Evolutionary conservation across 92 coral and sea anemone genomes (phyloP).

Genomic region (Anthopleura xanthogrammica): DNA sequence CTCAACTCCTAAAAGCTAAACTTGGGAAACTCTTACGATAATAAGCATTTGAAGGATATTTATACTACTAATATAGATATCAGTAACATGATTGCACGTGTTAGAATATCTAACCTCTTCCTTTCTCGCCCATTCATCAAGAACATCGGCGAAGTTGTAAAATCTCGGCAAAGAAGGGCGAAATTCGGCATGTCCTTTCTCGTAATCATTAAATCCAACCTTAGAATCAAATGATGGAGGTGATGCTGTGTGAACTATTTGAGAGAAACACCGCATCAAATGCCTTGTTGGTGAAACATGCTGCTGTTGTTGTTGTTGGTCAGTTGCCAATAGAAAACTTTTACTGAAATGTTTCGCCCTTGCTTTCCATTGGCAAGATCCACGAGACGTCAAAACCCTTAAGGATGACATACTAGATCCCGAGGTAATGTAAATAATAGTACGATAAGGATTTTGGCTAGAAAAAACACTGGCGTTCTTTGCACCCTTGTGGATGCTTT

Average conservation of each 20-base stretch:
- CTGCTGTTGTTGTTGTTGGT: neutral
- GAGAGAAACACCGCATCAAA: conserved; percentile 1
- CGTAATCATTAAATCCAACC: conserved; percentile 73
- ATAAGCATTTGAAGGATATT: neutral
- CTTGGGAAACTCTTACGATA: neutral
- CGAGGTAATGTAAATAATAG: neutral
- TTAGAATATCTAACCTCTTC: conserved; percentile 47
- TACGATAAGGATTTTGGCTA: neutral
- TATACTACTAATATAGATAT: neutral
- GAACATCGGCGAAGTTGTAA: conserved; percentile 74
- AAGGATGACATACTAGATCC: neutral
- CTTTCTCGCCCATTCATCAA: conserved; percentile 73
- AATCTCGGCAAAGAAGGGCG: conserved; percentile 60
- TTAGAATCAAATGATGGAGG: conserved; percentile 77
- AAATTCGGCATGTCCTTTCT: conserved; percentile 54
- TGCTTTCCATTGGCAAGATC: neutral
- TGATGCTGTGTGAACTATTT: conserved; percentile 13
- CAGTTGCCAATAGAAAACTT: neutral
- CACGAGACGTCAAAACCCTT: neutral
- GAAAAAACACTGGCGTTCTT: neutral
- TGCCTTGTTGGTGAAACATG: neutral
- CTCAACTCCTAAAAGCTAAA: too few species aligned
- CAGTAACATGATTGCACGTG: neutral
- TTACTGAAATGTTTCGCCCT: neutral
- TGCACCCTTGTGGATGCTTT: neutral